Conservation (phyloP, 2,888 invertebrate species). For the Itoplectis maculator region DNA sequence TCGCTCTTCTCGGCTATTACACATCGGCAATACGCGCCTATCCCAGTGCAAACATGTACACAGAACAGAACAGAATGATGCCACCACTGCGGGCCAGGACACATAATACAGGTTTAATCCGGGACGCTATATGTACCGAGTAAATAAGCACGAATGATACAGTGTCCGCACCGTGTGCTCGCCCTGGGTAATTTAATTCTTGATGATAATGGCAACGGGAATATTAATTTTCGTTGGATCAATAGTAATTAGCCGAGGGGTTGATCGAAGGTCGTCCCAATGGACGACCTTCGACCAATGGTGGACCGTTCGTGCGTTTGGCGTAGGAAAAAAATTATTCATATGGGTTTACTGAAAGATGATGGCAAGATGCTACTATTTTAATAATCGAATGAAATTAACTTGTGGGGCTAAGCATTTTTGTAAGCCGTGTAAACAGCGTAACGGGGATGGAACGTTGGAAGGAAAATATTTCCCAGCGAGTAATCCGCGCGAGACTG, state of each 20-base stretch:
- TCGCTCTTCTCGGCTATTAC: conserved; percentile 26
- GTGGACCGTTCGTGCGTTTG: no score
- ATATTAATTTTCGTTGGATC: conserved; percentile 34
- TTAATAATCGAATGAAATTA: conserved; percentile 13
- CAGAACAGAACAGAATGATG: not conserved
- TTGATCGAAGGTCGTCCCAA: not conserved
- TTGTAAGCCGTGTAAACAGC: conserved; percentile 26
- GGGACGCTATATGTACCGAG: conserved; percentile 1
- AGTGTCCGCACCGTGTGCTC: not conserved
- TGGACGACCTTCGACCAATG: not conserved
- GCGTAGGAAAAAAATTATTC: not conserved
- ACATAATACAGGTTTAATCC: not conserved
- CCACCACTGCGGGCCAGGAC: not conserved
- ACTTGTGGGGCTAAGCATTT: conserved; percentile 16
- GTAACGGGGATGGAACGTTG: conserved; percentile 14
- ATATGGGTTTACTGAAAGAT: no score
- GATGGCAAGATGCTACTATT: not conserved
- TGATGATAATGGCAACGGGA: not conserved
- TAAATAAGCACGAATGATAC: not conserved
- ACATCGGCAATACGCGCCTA: conserved; percentile 16
- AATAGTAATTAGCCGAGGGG: not conserved
- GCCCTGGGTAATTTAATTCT: conserved; percentile 22
- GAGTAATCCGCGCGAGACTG: conserved; percentile 52
- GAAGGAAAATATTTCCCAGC: conserved; percentile 51
- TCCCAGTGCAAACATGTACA: conserved; percentile 22